A percentile compares a stretch with the other conserved stretches of the same genome.
Evolutionary conservation across 2,797 vertebrate species (phyloP).

Genomic region (Urophycis tenuis): DNA sequence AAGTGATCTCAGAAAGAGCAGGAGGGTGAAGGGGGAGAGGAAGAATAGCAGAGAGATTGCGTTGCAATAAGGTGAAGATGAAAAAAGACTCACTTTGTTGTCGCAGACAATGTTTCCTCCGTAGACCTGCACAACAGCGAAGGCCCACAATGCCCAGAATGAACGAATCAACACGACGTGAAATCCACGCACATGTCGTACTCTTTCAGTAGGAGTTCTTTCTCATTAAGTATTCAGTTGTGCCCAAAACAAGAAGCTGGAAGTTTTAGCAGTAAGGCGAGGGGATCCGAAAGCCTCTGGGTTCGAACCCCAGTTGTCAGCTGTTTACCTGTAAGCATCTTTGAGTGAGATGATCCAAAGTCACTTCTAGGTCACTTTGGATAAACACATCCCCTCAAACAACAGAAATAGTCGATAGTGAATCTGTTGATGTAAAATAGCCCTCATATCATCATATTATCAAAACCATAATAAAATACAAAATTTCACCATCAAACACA

Average conservation of each 20-base stretch:
- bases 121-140: neutral
- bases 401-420: neutral
- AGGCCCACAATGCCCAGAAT: neutral
- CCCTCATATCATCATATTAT: neutral
- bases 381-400: neutral
- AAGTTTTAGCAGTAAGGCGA: neutral
- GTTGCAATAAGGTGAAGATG: neutral
- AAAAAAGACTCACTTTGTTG: neutral
- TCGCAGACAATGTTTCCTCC: neutral
- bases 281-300: neutral
- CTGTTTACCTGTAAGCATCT: neutral
- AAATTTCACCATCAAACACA: neutral
- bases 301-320: neutral
- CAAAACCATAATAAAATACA: neutral
- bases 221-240: neutral
- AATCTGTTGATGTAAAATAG: neutral
- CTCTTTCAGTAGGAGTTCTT: neutral
- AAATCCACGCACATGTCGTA: neutral
- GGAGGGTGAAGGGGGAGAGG: neutral
- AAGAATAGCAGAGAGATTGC: neutral
- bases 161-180: neutral
- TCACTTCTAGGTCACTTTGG: neutral
- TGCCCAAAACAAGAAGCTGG: too few relatives aligned
- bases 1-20: conserved; percentile 37
- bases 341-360: neutral